Base-by-base conservation (phyloP, 2,888 invertebrate species). In the Caenorhabditis imperialis region DNA sequence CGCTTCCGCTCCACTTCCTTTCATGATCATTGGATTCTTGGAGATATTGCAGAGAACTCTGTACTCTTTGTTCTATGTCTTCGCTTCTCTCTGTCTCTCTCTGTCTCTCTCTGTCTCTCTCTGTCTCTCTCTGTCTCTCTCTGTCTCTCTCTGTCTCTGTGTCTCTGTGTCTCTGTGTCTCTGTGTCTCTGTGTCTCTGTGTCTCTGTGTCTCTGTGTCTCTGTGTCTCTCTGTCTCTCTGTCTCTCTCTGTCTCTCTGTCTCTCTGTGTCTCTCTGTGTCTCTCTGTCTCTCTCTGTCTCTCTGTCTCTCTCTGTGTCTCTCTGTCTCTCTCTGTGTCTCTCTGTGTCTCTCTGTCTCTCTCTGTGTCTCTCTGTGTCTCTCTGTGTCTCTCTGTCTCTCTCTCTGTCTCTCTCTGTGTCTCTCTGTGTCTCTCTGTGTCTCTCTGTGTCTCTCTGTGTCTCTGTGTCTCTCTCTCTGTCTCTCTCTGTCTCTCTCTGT, bases 281-380 rank as follows among this genome's bases (percentile, higher is more conserved):
- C n/a, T n/a, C n/a, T n/a, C n/a, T n/a, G n/a, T n/a, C 8, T 40
- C 40, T 40, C 18, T 40, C 40, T 40, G n/a, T 40, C 40, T 40
- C 40, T 40, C 40, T 40, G n/a, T 40, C 40, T 40, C 40, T 40
- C 25, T 12, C 30, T 48, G 8, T 40, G n/a, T 40, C 40, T 40
- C 40, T 40, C 40, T 40, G n/a, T 40, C n/a, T 40, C 40, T 40
- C 40, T 40, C 6, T 10, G 4, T 40, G 8, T 6, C 40, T 40
- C 8, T 40, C 40, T 40, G 8, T 40, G n/a, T 40, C 8, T 40
- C 40, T 14, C 40, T 40, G n/a, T 40, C 8, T 40, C 40, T 40
- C 40, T 40, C 8, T 40, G n/a, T 40, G 8, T 40, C n/a, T 40
- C 40, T 40, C 8, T 40, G 8, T 40, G 4, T 40, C 40, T 40